Evolutionary conservation across 2,888 invertebrate genomes (phyloP).

Genomic region (Punctoribates punctum): DNA sequence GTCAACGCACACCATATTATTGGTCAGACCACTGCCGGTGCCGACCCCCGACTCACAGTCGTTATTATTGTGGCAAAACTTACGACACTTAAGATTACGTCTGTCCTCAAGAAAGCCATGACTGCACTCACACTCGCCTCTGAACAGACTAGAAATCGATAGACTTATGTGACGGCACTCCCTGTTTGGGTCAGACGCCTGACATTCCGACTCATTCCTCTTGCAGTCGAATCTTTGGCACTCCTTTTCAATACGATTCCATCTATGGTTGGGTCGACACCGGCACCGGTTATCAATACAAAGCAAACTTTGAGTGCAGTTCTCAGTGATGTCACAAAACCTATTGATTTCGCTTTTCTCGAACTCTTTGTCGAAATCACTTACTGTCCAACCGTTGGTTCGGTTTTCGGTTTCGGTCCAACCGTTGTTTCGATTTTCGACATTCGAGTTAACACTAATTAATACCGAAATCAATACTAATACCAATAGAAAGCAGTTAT

Average conservation of each 20-base stretch:
- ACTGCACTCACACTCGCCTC: background rate
- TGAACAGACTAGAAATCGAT: background rate
- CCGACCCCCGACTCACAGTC: background rate
- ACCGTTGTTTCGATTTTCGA: no score
- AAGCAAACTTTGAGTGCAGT: background rate
- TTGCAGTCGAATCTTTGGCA: background rate
- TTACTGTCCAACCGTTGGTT: no score
- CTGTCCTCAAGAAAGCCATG: background rate
- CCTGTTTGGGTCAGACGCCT: background rate
- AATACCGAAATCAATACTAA: no score
- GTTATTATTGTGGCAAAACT: background rate
- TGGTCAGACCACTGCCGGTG: background rate
- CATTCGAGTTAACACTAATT: no score
- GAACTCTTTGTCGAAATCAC: background rate
- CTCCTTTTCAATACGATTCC: background rate
- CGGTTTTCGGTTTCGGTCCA: no score
- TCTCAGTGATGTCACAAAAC: background rate
- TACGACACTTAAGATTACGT: background rate
- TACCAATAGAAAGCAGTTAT: no score
- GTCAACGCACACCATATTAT: slow-evolving; percentile 14
- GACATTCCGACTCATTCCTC: background rate
- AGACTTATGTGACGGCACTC: background rate
- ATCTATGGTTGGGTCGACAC: background rate
- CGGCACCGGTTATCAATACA: slow-evolving; percentile 8
- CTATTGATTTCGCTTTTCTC: background rate